Percentiles rank a stretch among this genome's conserved stretches.
phyloP scores from a whole-genome alignment of 2,888 invertebrate genomes.

The Corythucha ciliata region DNA sequence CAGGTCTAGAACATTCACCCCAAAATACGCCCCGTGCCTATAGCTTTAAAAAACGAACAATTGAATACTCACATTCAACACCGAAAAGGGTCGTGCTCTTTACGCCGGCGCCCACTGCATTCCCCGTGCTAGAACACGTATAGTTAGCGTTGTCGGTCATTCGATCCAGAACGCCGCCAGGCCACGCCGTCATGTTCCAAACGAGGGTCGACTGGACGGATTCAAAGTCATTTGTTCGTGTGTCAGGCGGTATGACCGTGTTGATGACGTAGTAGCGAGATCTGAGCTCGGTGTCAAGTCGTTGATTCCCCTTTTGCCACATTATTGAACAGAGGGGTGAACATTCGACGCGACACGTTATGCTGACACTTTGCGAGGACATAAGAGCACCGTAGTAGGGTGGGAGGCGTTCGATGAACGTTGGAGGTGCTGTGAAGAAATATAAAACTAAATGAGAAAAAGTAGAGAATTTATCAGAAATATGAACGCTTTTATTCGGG shows the following conservation, averaged over 20 bases:
- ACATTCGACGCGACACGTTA: conserved; percentile 83
- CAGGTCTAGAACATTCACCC: no score
- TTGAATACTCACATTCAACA: conserved; percentile 83
- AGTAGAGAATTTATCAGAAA: conserved; percentile 38
- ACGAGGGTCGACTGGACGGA: conserved; percentile 78
- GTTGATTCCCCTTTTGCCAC: conserved; percentile 71
- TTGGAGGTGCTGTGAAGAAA: conserved; percentile 63
- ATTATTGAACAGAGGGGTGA: conserved; percentile 74
- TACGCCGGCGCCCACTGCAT: conserved; percentile 69
- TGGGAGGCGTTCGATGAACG: conserved; percentile 73
- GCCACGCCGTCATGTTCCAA: conserved; percentile 82
- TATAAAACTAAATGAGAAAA: conserved; percentile 21
- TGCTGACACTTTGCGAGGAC: conserved; percentile 55
- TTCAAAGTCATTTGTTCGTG: conserved; percentile 66
- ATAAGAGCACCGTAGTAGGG: conserved; percentile 61
- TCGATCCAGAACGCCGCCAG: conserved; percentile 64
- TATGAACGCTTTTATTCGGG: conserved; percentile 35
- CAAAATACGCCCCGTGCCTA: no score
- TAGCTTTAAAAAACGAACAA: no score
- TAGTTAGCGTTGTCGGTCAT: conserved; percentile 69
- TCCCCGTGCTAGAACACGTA: conserved; percentile 69
- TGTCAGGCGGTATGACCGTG: conserved; percentile 59
- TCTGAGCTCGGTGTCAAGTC: conserved; percentile 54
- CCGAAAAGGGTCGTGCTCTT: conserved; percentile 75
- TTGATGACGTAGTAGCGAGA: conserved; percentile 58